These are phyloP conservation scores for Pristis pectinata DNA, from an alignment of 2,797 vertebrate genomes.

Conservation along the genomic window DNA sequence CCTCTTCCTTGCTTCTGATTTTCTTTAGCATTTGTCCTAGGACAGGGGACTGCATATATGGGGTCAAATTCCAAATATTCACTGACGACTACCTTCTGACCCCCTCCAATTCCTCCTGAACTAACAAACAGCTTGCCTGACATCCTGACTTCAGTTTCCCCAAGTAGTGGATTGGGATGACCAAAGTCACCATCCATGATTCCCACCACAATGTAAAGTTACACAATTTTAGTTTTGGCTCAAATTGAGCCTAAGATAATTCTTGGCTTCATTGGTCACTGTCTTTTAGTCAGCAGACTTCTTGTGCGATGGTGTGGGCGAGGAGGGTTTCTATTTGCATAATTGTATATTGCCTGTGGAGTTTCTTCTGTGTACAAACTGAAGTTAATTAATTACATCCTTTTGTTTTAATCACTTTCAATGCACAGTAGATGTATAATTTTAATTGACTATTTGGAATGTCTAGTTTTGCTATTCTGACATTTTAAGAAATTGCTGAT, in stretches of 20 bases:
- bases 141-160: not conserved
- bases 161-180: not conserved
- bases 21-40: not conserved
- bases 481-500: conserved; percentile 32
- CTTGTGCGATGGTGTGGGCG: too few species aligned
- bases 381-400: not conserved
- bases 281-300: not conserved
- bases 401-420: not conserved
- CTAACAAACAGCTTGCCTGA: not conserved
- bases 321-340: not conserved
- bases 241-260: not conserved
- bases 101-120: not conserved
- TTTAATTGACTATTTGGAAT: conserved; percentile 24
- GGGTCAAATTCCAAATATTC: not conserved
- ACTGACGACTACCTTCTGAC: not conserved
- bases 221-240: not conserved
- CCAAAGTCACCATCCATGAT: not conserved
- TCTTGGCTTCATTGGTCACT: not conserved
- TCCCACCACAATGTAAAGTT: too few species aligned
- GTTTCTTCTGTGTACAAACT: not conserved
- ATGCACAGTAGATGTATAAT: not conserved
- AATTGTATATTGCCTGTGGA: not conserved
- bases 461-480: not conserved
- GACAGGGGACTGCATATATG: not conserved
- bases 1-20: not conserved